Base-by-base conservation (phyloP, 1,140 invertebrate genomes). In the Carposina sasakii region DNA sequence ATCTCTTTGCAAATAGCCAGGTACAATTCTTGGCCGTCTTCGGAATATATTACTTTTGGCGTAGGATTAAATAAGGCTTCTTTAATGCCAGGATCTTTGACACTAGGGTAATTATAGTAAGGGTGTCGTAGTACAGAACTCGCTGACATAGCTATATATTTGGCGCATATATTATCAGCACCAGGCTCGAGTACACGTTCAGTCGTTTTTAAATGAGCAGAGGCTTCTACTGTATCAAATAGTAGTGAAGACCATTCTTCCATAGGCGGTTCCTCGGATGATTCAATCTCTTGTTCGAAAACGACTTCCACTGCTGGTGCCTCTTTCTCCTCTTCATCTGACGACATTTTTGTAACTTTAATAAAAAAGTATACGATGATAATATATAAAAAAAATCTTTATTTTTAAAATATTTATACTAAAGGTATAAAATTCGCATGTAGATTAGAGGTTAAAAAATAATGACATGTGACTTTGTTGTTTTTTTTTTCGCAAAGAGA, bases 31-130 rank as follows among this genome's bases (percentile, higher is more conserved):
- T 67, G 59, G 3, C 85, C 82, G 45, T 84, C 70, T 24, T 75
- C 69, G 44, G 76, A 67, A 47, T 64, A 75, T 41, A 55, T 53
- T 5, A 47, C 49, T 51, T 57, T 54, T 5, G 67, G 61, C 54
- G 72, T 64, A 71, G 60, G 63, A 10, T 66, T 61, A 13, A 79
- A 56, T 50, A 86, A 66, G 4, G 85, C 85, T 26, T 63, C 60
- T 22, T 68, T 53, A 15, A 87, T 81, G 8, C 85, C 85, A n/a
- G 86, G 86, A 58, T 87, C 85, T 46, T 43, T 30, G 3, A 87
- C 60, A 4, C 73, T 71, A 3, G 85, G 85, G 50, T 87, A 87
- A 40, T 69, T 67, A 53, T 75, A 87, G 30, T 85, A 78, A n/a
- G 76, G 72, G 51, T 87, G 83, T 34, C 60, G 61, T 1, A 78